Evolutionary conservation across 2,888 invertebrate species (phyloP).

Genomic region (Netelia fuscicornis): DNA sequence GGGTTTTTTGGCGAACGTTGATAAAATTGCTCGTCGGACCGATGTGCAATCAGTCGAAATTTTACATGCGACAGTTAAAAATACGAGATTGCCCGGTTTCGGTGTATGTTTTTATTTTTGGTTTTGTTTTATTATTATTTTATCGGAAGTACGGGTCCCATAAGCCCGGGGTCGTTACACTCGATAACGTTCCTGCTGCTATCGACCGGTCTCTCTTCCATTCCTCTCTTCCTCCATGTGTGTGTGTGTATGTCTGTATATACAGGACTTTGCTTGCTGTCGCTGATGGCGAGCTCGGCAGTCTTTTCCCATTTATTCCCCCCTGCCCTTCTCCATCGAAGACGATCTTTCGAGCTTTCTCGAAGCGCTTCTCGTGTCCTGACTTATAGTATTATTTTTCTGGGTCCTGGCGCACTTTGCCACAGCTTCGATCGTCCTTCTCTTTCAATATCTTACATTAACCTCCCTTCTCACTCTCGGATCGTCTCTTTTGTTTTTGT

Average conservation of each 20-base stretch:
- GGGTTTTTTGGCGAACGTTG: neutral
- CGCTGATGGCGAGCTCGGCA: slow-evolving; percentile 37
- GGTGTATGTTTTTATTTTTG: neutral
- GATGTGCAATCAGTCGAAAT: slow-evolving; percentile 19
- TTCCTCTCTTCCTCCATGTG: slow-evolving; percentile 4
- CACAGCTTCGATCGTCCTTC: slow-evolving; percentile 40
- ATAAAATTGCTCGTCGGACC: slow-evolving; percentile 7
- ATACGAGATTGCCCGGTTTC: neutral
- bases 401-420: slow-evolving; percentile 36
- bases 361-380: slow-evolving; percentile 31
- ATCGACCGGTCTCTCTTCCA: slow-evolving; percentile 39
- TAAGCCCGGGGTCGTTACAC: slow-evolving; percentile 43
- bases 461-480: slow-evolving; percentile 4
- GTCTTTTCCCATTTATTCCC: slow-evolving; percentile 53
- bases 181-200: slow-evolving; percentile 39
- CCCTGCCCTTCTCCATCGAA: neutral
- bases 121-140: slow-evolving; percentile 20
- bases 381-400: slow-evolving; percentile 53
- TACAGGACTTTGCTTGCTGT: slow-evolving; percentile 43
- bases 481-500: slow-evolving; percentile 15
- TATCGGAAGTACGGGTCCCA: slow-evolving; percentile 26
- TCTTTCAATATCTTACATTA: neutral
- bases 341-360: slow-evolving; percentile 59
- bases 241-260: neutral
- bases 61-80: neutral